Evolutionary conservation across 1,140 invertebrate species (phyloP), one percentile per base, ranked within the genome.

Genomic region (Drosophila carrolli): DNA sequence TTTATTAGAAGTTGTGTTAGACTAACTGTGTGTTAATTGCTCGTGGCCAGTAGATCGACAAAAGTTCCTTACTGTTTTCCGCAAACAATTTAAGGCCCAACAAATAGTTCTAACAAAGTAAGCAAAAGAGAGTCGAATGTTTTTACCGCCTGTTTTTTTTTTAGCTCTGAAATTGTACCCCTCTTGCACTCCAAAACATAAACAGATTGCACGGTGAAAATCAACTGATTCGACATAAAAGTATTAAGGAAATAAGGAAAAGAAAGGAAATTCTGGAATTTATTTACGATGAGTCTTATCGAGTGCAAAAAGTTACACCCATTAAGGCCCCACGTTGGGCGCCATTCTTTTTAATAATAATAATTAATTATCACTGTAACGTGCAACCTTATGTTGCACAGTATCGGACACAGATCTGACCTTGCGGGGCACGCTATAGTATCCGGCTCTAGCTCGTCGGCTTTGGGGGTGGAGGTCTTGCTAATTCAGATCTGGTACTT

Each of bases 1-100:
- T 19, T 19, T 19, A 19, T 1, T 19, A 19, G 19, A 19, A 19
- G 19, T 19, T 19, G 19, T 19, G 19, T 19, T 19, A 19, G 19
- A 19, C 19, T 19, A 19, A 19, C 19, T 2, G 19, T 19, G 44
- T 46, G 16, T 9, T 46, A 23, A 11, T 23, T 47, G 46, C 10
- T 47, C 46, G 46, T 46, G 46, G 19, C 46, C 46, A 47, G 19
- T 13, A 13, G 46, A 47, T 47, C 19, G 46, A 47, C 19, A 5
- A 23, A 47, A 47, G 46, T 47, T 23, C 19, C 19, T 19, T 19
- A 19, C 19, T 19, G 19, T 19, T 19, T 19, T 19, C 19, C 19
- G 19, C 19, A 47, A 40, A 40, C 38, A n/a, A n/a, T 13, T 40
- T n/a, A 40, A 40, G 13, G 38, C n/a, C 38, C 38, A n/a, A 19